Conservation (phyloP, 2,797 vertebrate species). For the Poecilia wingei region DNA sequence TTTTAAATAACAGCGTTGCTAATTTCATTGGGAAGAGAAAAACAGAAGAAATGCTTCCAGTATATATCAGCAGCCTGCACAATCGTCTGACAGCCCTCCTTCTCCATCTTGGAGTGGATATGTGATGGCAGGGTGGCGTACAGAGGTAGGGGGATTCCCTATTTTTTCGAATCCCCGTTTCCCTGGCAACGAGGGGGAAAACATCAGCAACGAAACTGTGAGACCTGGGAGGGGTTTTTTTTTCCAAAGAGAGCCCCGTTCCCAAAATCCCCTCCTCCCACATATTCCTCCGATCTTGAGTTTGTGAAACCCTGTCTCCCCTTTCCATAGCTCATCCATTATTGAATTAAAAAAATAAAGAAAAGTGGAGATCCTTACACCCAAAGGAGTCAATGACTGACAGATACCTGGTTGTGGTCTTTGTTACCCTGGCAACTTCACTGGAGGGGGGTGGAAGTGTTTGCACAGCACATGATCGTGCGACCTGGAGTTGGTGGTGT, state of each 20-base stretch:
- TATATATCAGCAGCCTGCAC: slow-evolving; percentile 54
- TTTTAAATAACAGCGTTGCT: neutral
- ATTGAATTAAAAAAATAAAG: slow-evolving; percentile 10
- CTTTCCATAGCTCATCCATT: slow-evolving; percentile 3
- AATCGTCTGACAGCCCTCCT: slow-evolving; percentile 60
- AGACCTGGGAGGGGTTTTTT: neutral
- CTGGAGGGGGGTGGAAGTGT: slow-evolving; percentile 60
- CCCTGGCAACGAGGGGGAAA: slow-evolving; percentile 52
- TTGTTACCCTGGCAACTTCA: slow-evolving; percentile 54
- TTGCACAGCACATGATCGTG: slow-evolving; percentile 77
- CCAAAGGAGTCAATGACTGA: neutral
- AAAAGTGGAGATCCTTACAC: slow-evolving; percentile 41
- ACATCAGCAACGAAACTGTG: slow-evolving; percentile 42
- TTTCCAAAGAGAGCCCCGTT: neutral
- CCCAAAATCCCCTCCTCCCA: neutral
- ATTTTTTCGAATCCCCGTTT: slow-evolving; percentile 49
- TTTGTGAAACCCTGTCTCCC: slow-evolving; percentile 21
- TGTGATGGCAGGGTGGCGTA: neutral
- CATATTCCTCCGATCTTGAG: neutral
- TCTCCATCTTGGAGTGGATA: slow-evolving; percentile 16
- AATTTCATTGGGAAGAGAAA: neutral
- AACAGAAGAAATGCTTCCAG: slow-evolving; percentile 42
- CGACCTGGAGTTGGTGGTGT: slow-evolving; percentile 63
- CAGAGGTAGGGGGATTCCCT: slow-evolving; percentile 48
- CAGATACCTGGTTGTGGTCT: slow-evolving; percentile 62